Conservation (phyloP, 2,113 vertebrate genomes). For the Mellivora capensis region DNA sequence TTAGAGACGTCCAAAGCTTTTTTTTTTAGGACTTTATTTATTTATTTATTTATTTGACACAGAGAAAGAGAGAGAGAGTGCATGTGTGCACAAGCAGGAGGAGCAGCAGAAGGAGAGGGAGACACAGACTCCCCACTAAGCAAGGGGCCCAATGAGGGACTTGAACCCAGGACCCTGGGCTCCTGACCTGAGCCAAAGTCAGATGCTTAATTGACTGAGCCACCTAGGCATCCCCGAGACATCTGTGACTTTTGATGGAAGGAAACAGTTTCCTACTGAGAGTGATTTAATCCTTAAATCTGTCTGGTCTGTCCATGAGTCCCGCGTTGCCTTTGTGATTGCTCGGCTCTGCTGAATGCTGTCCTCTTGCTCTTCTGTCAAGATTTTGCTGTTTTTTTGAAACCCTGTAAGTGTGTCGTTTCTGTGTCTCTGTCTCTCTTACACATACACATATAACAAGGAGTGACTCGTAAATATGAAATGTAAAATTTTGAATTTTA, state of each 20-base stretch:
- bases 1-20: background rate
- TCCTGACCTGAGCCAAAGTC: background rate
- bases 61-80: too few species aligned
- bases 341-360: background rate
- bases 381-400: background rate
- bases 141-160: too few species aligned
- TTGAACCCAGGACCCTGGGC: too few species aligned
- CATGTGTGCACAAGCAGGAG: too few species aligned
- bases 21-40: too few species aligned
- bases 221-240: background rate
- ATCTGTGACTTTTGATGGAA: background rate
- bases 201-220: background rate
- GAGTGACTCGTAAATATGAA: background rate
- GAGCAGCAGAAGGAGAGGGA: too few species aligned
- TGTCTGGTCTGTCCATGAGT: background rate
- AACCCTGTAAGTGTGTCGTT: background rate
- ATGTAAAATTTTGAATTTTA: conserved; percentile 34
- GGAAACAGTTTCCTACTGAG: background rate
- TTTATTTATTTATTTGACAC: too few species aligned
- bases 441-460: background rate
- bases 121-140: too few species aligned
- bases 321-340: background rate
- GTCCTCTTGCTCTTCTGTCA: background rate
- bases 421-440: background rate
- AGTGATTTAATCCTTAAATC: background rate